Base-by-base conservation (phyloP, 1,140 invertebrate species). In the Idris sp. region DNA sequence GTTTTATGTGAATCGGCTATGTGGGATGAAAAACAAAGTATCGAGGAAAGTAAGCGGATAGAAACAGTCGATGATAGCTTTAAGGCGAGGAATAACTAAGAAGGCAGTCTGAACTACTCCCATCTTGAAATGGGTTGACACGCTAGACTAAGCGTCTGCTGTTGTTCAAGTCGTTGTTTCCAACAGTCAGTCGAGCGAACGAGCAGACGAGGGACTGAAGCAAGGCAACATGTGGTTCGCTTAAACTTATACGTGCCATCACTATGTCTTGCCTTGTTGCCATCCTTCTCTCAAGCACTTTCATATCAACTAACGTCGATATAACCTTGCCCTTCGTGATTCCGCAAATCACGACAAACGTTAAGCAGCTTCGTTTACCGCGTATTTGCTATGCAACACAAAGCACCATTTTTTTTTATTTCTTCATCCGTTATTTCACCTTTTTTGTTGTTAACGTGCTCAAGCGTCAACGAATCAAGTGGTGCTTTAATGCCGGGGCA, bases 171-270 rank as follows among this genome's bases (percentile, higher is more conserved):
- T n/a, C n/a, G n/a, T n/a, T n/a, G 48, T 62, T 41, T 46, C 35
- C 19, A 40, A 38, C 13, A 71, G 49, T 56, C 33, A 51, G 43
- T 59, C 40, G 43, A 54, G 54, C 46, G 8, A 19, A n/a, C n/a
- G 33, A 54, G n/a, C n/a, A 43, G 41, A 56, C 25, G 25, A 43
- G 43, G 22, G 44, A 59, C 40, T 31, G 13, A 73, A 69, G 65
- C 43, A 38, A 77, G 74, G 79, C 79, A 81, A 82, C 81, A 79
- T 78, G 81, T 82, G 79, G 79, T 82, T 82, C 65, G 64, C 72
- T 76, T 56, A 67, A 74, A 78, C 61, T 79, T 81, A 79, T 59
- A 74, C 65, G 51, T 76, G 61, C 72, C 58, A 64, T 64, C 41
- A 64, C 51, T 68, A 68, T 78, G 67, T 67, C 74, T 54, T 62